Evolutionary conservation across 2,113 vertebrate genomes (phyloP).

Genomic region (Mesoclemmys tuberculata): DNA sequence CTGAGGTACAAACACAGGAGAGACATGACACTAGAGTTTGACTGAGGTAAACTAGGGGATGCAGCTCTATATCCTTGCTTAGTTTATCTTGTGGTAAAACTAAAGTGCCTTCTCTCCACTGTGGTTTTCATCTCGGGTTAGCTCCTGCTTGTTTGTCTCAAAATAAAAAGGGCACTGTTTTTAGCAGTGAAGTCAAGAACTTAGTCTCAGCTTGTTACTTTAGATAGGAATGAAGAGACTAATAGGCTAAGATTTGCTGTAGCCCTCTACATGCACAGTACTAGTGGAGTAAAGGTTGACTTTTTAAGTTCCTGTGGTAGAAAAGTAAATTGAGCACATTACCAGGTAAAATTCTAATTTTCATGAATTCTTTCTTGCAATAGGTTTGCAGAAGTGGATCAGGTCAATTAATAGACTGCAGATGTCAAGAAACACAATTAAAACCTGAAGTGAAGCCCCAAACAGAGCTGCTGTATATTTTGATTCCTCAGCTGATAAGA

Average conservation of each 20-base stretch:
- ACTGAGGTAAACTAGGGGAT: not conserved
- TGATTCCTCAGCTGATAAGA: not conserved
- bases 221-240: not conserved
- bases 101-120: not conserved
- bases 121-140: not conserved
- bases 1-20: not conserved
- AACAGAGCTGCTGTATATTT: not conserved
- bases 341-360: not conserved
- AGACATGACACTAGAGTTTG: accelerated
- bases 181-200: not conserved
- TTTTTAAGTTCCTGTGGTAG: accelerated
- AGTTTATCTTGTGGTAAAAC: not conserved
- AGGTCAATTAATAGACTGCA: not conserved
- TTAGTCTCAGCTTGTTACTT: not conserved
- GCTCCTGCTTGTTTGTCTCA: not conserved
- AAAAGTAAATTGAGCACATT: not conserved
- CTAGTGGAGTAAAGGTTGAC: not conserved
- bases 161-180: not conserved
- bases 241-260: not conserved
- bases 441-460: not conserved
- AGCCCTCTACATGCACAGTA: not conserved
- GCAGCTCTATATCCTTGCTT: too few species aligned
- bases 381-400: not conserved
- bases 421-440: not conserved
- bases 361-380: not conserved